Conservation (phyloP, 1,140 invertebrate species). For the Charaxes varanes region DNA sequence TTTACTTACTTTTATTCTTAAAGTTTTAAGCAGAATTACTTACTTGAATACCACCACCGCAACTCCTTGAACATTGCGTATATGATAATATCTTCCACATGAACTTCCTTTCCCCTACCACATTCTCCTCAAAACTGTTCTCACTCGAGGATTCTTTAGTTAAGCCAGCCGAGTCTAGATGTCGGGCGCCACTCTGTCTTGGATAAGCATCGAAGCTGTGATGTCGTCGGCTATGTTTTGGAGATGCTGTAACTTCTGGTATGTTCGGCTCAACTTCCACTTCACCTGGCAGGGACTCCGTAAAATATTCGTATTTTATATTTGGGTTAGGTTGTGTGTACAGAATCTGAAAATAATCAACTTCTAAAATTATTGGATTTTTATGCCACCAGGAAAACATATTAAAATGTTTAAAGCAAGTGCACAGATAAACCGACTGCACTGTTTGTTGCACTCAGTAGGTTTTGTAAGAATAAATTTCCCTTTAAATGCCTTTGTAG, state of each 20-base stretch:
- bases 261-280: conserved; percentile 31
- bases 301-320: conserved; percentile 91
- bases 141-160: conserved; percentile 30
- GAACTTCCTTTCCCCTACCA: conserved; percentile 73
- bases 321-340: conserved; percentile 86
- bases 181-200: conserved; percentile 21
- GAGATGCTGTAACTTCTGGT: conserved; percentile 27
- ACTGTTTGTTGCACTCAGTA: too few relatives aligned
- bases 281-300: conserved; percentile 51
- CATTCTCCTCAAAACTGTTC: conserved; percentile 34
- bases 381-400: too few relatives aligned
- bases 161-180: conserved; percentile 30
- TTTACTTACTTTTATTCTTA: too few relatives aligned
- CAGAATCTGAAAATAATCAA: conserved; percentile 80
- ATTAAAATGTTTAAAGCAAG: too few relatives aligned
- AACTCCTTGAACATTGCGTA: conserved; percentile 84
- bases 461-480: too few relatives aligned
- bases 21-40: too few relatives aligned
- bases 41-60: conserved; percentile 84
- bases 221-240: conserved; percentile 55
- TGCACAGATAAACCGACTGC: too few relatives aligned
- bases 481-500: too few relatives aligned
- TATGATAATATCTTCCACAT: conserved; percentile 87
- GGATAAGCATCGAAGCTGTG: conserved; percentile 40
- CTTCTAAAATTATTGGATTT: neutral